Evolutionary conservation across 2,888 invertebrate species (phyloP).

Genomic region (Brachyptera putata): DNA sequence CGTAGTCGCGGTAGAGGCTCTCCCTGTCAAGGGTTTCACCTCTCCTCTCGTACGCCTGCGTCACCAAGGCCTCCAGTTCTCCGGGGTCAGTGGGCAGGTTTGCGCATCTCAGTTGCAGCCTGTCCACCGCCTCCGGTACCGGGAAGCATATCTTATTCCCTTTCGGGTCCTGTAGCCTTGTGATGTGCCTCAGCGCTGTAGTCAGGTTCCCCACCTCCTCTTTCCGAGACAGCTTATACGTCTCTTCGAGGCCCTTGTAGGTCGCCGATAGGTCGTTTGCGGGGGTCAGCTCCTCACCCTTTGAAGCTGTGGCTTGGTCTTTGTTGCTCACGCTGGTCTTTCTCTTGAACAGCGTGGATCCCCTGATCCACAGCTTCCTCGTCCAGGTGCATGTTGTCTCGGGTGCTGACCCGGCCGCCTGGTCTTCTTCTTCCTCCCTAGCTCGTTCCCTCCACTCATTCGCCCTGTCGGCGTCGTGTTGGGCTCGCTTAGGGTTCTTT

Average conservation of each 20-base stretch:
- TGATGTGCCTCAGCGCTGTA: not conserved
- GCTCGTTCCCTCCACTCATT: too few relatives aligned
- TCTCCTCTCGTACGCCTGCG: too few relatives aligned
- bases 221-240: not conserved
- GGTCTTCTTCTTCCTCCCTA: not conserved
- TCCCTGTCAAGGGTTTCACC: not conserved
- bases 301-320: not conserved
- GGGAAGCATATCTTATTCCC: not conserved
- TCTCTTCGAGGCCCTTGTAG: slow-evolving; percentile 2
- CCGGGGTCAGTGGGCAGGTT: too few relatives aligned
- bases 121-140: too few relatives aligned
- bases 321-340: not conserved
- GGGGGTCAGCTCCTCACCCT: not conserved
- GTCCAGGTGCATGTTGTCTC: not conserved
- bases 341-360: not conserved
- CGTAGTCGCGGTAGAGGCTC: not conserved
- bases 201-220: not conserved
- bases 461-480: too few relatives aligned
- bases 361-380: too few relatives aligned
- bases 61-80: not conserved
- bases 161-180: not conserved
- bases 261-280: not conserved
- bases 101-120: too few relatives aligned
- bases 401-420: not conserved
- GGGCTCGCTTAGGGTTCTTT: too few relatives aligned